Base-by-base conservation (phyloP, 2,113 vertebrate genomes). In the Mirounga angustirostris region DNA sequence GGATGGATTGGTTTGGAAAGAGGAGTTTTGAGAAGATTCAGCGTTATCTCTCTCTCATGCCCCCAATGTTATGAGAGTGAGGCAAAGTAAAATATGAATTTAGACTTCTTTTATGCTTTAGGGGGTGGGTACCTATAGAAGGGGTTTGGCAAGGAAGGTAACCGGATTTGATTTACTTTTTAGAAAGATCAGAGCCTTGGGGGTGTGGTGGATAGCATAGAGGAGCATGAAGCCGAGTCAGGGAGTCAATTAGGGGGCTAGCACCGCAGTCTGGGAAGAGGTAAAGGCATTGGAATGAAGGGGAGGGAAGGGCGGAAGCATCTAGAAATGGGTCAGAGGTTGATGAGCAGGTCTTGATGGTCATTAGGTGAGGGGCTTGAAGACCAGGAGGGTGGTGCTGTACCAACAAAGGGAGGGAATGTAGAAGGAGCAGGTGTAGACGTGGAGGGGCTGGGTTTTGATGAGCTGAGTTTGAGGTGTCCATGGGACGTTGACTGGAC, bases 391-490 rank as follows among this genome's bases (percentile, higher is more conserved):
- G 61, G 36, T 24, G n/a, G 61, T 12, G 8, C 24, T 56, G 13
- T 43, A 56, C n/a, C 46, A 15, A 21, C 22, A 18, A 52, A 18
- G 54, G n/a, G 22, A 33, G 10, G 40, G 71, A 6, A 36, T 0
- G 1, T 16, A 18, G 46, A 65, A 85, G 76, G 73, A 7, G 4
- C 14, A 81, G 50, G 18, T 22, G 4, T 33, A 43, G 52, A 30
- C n/a, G 0, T 0, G 6, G 3, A 18, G 26, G 13, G 58, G 4
- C 7, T 26, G 9, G 28, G 26, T 61, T 28, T 7, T 52, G 26
- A 56, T 5, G 24, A 14, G 28, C n/a, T n/a, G 58, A 50, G 30
- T 86, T 33, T 36, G 52, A 79, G 43, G 18, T 58, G 63, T 21
- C 76, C 16, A 7, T 26, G 36, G 59, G 52, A 36, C 7, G 2